A percentile compares a stretch with the other conserved stretches of the same genome.
Conservation (phyloP, 2,797 vertebrate genomes). For the Thaleichthys pacificus region DNA sequence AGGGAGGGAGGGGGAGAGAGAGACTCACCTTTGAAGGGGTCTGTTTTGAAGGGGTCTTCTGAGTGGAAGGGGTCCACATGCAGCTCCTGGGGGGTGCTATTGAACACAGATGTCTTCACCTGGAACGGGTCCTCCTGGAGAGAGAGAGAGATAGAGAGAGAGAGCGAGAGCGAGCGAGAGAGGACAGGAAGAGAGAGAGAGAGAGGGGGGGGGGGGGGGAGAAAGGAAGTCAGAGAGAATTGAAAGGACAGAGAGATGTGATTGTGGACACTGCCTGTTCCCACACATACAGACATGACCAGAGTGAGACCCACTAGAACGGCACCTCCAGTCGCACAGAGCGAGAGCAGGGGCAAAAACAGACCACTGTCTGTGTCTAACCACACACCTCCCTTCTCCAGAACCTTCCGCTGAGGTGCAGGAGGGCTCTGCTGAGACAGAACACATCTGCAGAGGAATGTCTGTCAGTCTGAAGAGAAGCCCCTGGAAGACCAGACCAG, state of each 20-base stretch:
- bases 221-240: too few species aligned
- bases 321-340: too few species aligned
- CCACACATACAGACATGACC: too few species aligned
- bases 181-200: too few species aligned
- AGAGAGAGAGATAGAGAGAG: neutral
- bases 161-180: too few species aligned
- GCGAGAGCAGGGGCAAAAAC: neutral
- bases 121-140: constrained; percentile 92
- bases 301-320: too few species aligned
- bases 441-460: constrained; percentile 11
- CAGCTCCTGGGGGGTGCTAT: constrained; percentile 81
- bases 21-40: constrained; percentile 89
- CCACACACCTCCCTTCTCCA: neutral
- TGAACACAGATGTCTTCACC: constrained; percentile 86
- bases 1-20: neutral
- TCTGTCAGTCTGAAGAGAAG: neutral
- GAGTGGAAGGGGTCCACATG: constrained; percentile 91
- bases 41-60: constrained; percentile 93
- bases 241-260: too few species aligned
- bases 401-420: constrained; percentile 9
- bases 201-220: too few species aligned
- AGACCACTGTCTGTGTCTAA: neutral
- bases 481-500: neutral
- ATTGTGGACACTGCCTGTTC: too few species aligned
- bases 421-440: neutral